phyloP scores from a whole-genome alignment of 2,113 vertebrate genomes.

The Madoqua kirkii region DNA sequence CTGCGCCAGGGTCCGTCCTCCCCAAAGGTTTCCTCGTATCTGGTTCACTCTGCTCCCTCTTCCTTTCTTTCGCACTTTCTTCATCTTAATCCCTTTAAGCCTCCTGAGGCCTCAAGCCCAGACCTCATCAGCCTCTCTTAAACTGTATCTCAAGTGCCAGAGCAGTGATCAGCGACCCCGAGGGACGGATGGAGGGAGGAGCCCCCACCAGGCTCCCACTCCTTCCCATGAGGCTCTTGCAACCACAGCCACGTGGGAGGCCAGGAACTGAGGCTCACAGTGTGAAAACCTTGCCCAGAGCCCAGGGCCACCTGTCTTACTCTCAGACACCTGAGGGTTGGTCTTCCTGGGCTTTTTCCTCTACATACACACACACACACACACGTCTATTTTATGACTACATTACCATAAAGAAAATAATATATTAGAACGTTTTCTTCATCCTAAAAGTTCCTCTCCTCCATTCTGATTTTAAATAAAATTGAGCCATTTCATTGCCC shows the following conservation, averaged over 20 bases:
- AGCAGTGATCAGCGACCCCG: background rate
- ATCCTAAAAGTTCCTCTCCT: background rate
- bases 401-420: background rate
- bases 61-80: background rate
- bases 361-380: background rate
- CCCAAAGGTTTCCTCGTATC: background rate
- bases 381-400: background rate
- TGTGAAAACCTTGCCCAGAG: background rate
- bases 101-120: rapidly evolving
- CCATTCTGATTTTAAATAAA: background rate
- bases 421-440: background rate
- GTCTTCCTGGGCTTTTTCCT: background rate
- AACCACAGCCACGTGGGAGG: rapidly evolving
- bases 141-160: background rate
- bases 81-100: background rate
- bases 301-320: background rate
- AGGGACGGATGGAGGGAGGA: rapidly evolving
- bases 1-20: background rate
- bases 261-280: background rate
- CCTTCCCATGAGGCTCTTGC: rapidly evolving
- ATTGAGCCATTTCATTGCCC: background rate
- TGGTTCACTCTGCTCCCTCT: no score
- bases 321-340: rapidly evolving
- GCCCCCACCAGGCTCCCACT: background rate
- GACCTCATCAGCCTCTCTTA: background rate